Evolutionary conservation across 53 echinoderm and acorn worm species (phyloP).

Genomic region (Apostichopus leukothele): DNA sequence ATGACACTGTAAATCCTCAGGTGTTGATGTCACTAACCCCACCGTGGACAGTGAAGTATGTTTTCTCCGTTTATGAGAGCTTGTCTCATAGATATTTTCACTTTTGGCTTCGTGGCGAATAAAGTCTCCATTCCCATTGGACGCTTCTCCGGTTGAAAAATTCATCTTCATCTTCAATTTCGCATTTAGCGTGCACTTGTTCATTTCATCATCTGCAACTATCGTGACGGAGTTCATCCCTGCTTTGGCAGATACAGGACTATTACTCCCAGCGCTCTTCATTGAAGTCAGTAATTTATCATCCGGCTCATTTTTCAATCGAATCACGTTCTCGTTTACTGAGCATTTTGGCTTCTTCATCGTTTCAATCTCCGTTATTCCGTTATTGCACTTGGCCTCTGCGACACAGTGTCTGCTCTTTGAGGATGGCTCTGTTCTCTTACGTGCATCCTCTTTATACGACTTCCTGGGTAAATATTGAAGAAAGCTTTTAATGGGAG

Average conservation of each 20-base stretch:
- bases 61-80: too few species aligned
- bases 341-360: not conserved
- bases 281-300: not conserved
- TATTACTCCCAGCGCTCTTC: not conserved
- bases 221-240: not conserved
- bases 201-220: not conserved
- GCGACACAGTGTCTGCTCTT: not conserved
- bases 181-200: too few species aligned
- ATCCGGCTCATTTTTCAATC: not conserved
- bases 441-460: not conserved
- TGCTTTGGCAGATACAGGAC: not conserved
- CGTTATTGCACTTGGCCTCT: not conserved
- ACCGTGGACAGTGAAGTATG: too few species aligned
- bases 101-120: too few species aligned
- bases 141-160: too few species aligned
- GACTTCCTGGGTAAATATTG: constrained; percentile 8
- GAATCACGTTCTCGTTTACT: not conserved
- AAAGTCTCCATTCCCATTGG: too few species aligned
- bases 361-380: not conserved
- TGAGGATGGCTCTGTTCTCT: not conserved
- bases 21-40: not conserved
- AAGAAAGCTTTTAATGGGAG: constrained; percentile 37
- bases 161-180: too few species aligned
- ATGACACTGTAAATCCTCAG: not conserved
- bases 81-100: too few species aligned